Evolutionary conservation across 2,113 vertebrate genomes (phyloP).

Genomic region (Polypterus bichir): DNA sequence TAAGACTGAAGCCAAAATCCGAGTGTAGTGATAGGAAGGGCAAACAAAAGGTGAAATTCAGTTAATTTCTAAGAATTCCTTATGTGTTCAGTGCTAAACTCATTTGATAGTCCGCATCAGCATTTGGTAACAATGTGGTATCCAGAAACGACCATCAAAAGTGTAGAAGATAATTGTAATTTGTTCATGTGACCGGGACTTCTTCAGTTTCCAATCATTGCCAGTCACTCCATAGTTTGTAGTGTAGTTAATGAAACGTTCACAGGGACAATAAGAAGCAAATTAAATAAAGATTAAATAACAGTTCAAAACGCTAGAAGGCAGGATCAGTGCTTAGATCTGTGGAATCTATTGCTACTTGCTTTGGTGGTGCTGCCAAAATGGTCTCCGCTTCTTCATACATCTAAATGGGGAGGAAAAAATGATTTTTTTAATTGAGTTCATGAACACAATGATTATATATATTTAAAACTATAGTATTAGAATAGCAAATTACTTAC

Average conservation of each 20-base stretch:
- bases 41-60: background rate
- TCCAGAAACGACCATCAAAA: conserved; percentile 26
- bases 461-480: too few species aligned
- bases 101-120: conserved; percentile 44
- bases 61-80: background rate
- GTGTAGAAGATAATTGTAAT: conserved; percentile 3
- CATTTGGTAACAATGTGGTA: conserved; percentile 38
- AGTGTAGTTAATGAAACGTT: background rate
- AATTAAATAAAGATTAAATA: too few species aligned
- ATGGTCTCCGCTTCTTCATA: conserved; percentile 91
- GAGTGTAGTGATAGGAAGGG: background rate
- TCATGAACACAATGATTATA: background rate
- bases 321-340: conserved; percentile 66
- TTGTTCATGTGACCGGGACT: background rate
- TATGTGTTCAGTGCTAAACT: conserved; percentile 45
- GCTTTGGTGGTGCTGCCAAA: conserved; percentile 62
- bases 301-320: background rate
- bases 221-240: background rate
- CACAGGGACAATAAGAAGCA: too few species aligned
- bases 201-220: background rate
- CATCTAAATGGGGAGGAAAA: conserved; percentile 53
- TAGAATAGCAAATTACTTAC: too few species aligned
- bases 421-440: too few species aligned
- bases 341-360: conserved; percentile 44
- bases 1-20: background rate